These are phyloP conservation scores for Bungarus multicinctus DNA, from an alignment of 2,113 vertebrate species.

Conservation along the genomic window DNA sequence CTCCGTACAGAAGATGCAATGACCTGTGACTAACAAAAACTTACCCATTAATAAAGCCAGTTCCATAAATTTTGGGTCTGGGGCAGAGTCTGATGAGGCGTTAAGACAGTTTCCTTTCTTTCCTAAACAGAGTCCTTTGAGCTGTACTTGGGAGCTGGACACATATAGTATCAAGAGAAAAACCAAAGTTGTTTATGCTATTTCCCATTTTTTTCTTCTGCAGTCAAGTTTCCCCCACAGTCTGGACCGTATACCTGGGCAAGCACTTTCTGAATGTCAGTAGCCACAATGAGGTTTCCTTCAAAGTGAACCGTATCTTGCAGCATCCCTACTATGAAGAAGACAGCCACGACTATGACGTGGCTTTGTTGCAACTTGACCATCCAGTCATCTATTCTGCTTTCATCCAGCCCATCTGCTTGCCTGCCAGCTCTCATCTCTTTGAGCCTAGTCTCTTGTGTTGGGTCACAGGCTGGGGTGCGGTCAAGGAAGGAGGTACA, in stretches of 20 bases:
- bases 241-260: constrained; percentile 88
- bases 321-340: constrained; percentile 87
- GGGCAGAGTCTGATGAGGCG: not conserved
- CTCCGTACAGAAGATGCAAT: not conserved
- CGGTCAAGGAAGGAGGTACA: constrained; percentile 79
- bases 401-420: constrained; percentile 79
- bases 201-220: not conserved
- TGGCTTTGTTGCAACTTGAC: constrained; percentile 86
- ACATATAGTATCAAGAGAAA: not conserved
- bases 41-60: not conserved
- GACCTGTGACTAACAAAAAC: not conserved
- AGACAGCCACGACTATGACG: constrained; percentile 87
- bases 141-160: not conserved
- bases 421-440: constrained; percentile 82
- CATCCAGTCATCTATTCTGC: constrained; percentile 72
- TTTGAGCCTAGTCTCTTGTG: constrained; percentile 83
- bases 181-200: not conserved
- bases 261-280: constrained; percentile 76
- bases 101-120: not conserved
- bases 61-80: not conserved
- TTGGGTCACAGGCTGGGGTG: constrained; percentile 95
- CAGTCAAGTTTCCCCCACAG: constrained; percentile 76
- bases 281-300: constrained; percentile 79
- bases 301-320: constrained; percentile 79
- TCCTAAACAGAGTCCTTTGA: not conserved